Evolutionary conservation across 2,797 vertebrate species (phyloP).

Genomic region (Macroramphosus scolopax): DNA sequence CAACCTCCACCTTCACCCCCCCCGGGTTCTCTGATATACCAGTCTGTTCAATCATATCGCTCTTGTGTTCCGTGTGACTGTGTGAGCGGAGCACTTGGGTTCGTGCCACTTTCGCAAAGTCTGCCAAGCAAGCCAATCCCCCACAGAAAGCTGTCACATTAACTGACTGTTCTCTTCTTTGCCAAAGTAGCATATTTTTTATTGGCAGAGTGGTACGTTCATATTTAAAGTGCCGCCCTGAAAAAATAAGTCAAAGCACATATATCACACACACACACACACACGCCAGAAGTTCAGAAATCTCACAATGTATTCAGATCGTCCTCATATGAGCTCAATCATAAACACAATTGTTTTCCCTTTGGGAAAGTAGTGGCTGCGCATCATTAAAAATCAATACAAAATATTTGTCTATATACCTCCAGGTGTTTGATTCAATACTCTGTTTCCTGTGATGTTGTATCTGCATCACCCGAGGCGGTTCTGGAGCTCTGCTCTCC

Average conservation of each 20-base stretch:
- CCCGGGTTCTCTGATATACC: conserved; percentile 31
- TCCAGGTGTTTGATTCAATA: conserved; percentile 58
- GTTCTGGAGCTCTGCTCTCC: conserved; percentile 34
- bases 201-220: conserved; percentile 60
- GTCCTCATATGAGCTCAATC: not conserved
- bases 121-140: conserved; percentile 69
- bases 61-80: conserved; percentile 38
- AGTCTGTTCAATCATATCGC: conserved; percentile 44
- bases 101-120: conserved; percentile 60
- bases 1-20: conserved; percentile 48
- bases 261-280: conserved; percentile 33
- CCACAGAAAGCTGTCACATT: conserved; percentile 73
- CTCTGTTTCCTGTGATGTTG: conserved; percentile 35
- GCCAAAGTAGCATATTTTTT: conserved; percentile 71
- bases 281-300: conserved; percentile 10
- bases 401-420: conserved; percentile 7
- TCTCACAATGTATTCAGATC: conserved; percentile 1
- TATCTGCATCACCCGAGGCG: conserved; percentile 63
- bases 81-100: conserved; percentile 58
- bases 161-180: conserved; percentile 61
- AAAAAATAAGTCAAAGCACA: conserved; percentile 34
- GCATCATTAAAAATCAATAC: conserved; percentile 27
- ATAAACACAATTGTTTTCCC: conserved; percentile 1
- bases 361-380: conserved; percentile 46
- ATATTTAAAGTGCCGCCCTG: conserved; percentile 60